Evolutionary conservation across 2,113 vertebrate species (phyloP).

Genomic region (Poeciliopsis turrubarensis): DNA sequence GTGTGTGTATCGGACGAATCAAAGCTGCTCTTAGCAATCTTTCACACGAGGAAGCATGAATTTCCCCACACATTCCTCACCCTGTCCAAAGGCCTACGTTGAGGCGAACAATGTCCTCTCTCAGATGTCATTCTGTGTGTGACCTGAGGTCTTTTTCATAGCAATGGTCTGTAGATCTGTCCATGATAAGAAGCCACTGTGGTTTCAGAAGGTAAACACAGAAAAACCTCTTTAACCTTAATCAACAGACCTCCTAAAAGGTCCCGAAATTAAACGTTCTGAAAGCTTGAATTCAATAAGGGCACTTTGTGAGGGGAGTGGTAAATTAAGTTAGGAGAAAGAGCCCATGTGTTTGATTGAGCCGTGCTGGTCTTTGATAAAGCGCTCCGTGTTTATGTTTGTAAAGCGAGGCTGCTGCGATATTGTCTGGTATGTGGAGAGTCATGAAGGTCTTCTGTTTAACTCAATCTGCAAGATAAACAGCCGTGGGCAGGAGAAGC

Average conservation of each 20-base stretch:
- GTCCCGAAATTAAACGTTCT: slow-evolving; percentile 61
- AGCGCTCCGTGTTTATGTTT: slow-evolving; percentile 69
- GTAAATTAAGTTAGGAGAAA: slow-evolving; percentile 73
- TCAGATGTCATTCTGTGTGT: slow-evolving; percentile 48
- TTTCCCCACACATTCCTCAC: slow-evolving; percentile 40
- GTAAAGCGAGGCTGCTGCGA: slow-evolving; percentile 73
- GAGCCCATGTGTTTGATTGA: slow-evolving; percentile 65
- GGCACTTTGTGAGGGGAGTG: slow-evolving; percentile 44
- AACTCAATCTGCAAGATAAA: slow-evolving; percentile 76
- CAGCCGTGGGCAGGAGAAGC: slow-evolving; percentile 58
- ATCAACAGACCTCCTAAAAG: slow-evolving; percentile 51
- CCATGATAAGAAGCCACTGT: slow-evolving; percentile 58
- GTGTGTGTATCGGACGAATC: slow-evolving; percentile 27
- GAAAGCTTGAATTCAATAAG: slow-evolving; percentile 70
- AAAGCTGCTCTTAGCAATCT: slow-evolving; percentile 30
- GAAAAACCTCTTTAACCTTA: slow-evolving; percentile 46
- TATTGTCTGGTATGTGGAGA: slow-evolving; percentile 79
- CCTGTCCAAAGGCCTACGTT: slow-evolving; percentile 50
- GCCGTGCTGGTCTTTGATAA: slow-evolving; percentile 70
- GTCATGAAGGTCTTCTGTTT: slow-evolving; percentile 68
- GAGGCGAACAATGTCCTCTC: slow-evolving; percentile 53
- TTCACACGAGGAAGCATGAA: slow-evolving; percentile 52
- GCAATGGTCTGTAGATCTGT: slow-evolving; percentile 45
- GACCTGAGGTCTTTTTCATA: slow-evolving; percentile 41
- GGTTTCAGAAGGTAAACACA: slow-evolving; percentile 67